These are phyloP conservation scores for Tamias sibiricus DNA, from an alignment of 2,113 vertebrate species.

Conservation along the genomic window DNA sequence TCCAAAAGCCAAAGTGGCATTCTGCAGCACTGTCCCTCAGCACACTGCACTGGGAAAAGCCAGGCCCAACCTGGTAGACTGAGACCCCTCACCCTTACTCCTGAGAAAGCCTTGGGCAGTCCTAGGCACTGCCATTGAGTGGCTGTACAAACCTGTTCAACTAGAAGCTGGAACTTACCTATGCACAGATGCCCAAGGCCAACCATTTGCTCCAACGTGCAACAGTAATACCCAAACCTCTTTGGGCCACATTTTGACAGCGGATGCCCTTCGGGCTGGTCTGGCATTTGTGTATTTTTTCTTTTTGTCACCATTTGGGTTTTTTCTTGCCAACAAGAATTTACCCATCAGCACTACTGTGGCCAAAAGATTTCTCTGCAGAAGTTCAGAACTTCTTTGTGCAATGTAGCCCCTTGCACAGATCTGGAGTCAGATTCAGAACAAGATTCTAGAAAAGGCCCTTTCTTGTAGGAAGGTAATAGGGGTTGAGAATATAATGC, in stretches of 20 bases:
- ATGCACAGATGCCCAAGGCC: neutral
- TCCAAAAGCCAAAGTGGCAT: slow-evolving; percentile 70
- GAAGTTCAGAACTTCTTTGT: neutral
- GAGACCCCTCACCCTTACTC: neutral
- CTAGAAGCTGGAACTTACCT: neutral
- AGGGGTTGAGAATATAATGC: slow-evolving; percentile 1
- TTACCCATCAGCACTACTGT: neutral
- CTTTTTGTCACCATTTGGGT: neutral
- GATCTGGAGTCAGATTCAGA: neutral
- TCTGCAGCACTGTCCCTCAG: slow-evolving; percentile 57
- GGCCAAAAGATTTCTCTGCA: neutral
- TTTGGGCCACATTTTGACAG: neutral
- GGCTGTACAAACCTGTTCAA: fast-evolving
- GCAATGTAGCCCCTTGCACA: neutral
- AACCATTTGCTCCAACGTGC: neutral
- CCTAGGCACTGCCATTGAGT: neutral
- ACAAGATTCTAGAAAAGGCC: neutral
- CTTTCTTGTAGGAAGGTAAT: neutral
- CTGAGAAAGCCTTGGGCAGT: neutral
- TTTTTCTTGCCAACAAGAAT: neutral
- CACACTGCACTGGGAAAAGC: slow-evolving; percentile 2
- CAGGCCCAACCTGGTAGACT: slow-evolving; percentile 61
- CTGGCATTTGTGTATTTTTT: neutral
- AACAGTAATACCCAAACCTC: neutral
- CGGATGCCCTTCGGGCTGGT: neutral